phyloP scores from a whole-genome alignment of 2,797 vertebrate species.

The Microhierax caerulescens region DNA sequence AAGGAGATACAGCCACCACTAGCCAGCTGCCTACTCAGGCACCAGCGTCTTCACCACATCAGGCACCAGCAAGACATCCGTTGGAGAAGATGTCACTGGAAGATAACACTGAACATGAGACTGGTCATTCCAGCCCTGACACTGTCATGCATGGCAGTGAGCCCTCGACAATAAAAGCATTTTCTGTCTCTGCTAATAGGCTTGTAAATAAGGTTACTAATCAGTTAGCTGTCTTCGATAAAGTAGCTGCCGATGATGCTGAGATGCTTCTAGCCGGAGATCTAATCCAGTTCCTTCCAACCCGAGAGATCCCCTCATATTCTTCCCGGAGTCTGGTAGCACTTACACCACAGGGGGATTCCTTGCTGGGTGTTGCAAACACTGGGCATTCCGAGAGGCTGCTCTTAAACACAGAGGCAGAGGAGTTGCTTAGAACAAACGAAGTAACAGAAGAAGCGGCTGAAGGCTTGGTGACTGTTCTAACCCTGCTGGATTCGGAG shows the following conservation, averaged over 20 bases:
- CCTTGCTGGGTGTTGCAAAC: background rate
- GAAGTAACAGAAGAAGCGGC: background rate
- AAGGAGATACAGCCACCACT: background rate
- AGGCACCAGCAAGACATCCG: rapidly evolving
- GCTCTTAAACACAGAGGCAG: background rate
- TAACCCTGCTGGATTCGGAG: background rate
- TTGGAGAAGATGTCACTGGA: background rate
- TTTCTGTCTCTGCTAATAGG: background rate
- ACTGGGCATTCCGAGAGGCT: background rate
- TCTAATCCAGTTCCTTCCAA: background rate
- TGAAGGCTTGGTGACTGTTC: background rate
- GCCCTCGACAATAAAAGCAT: background rate
- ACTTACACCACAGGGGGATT: rapidly evolving
- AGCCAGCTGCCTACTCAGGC: background rate
- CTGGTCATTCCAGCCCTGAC: background rate
- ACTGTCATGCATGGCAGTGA: rapidly evolving
- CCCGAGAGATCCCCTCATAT: background rate
- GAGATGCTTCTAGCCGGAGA: background rate
- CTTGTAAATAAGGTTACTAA: background rate
- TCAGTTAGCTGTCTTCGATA: background rate
- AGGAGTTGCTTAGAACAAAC: background rate
- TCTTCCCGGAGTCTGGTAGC: background rate
- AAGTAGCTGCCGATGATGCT: background rate
- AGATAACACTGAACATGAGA: rapidly evolving
- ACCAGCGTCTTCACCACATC: background rate